Base-by-base conservation (phyloP, 37 sponge, comb jelly and placozoan species). In the Mnemiopsis leidyi region DNA sequence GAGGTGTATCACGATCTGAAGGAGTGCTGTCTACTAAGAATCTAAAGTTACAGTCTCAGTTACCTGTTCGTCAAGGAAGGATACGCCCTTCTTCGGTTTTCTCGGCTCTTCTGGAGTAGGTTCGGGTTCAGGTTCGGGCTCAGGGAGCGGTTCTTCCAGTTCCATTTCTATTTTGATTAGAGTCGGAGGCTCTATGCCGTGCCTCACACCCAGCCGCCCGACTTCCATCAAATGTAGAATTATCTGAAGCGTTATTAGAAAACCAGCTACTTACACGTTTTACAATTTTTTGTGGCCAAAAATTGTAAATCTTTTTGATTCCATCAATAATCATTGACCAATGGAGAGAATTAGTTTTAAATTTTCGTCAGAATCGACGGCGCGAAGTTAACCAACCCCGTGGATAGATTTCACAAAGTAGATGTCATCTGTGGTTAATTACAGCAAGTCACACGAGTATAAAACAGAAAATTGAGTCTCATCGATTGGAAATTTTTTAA, bases 51-150 rank as follows among this genome's bases (percentile, higher is more conserved):
- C 38, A 32, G 35, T 13, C 24, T 35, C 9, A 40, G 37, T 23
- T 85, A 85, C 90, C 90, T 85, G 90, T 26, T 85, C 90, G 29
- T 85, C 90, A n/a, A 85, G 48, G 90, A 85, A 85, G 61, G 90
- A 85, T 23, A 85, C 90, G 7, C 90, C 90, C 35, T 85, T 85
- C 90, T 37, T 38, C 2, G 90, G 90, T 85, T 85, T 85, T 26
- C 26, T 35, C 25, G 25, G 21, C 7, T 35, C 38, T 85, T 85
- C 90, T 35, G 90, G 61, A 2, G 35, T 35, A 33, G 82, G 82
- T 85, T 85, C 90, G 1, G 90, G 90, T 40, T 85, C 90, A 38
- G 90, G 90, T 39, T 85, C 90, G 23, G 90, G 90, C 23, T 85
- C 90, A 7, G 90, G 90, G 0, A 85, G 35, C 23, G 32, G 36